These are phyloP conservation scores for Sparus aurata DNA, from an alignment of 2,797 vertebrate genomes.

Conservation along the genomic window DNA sequence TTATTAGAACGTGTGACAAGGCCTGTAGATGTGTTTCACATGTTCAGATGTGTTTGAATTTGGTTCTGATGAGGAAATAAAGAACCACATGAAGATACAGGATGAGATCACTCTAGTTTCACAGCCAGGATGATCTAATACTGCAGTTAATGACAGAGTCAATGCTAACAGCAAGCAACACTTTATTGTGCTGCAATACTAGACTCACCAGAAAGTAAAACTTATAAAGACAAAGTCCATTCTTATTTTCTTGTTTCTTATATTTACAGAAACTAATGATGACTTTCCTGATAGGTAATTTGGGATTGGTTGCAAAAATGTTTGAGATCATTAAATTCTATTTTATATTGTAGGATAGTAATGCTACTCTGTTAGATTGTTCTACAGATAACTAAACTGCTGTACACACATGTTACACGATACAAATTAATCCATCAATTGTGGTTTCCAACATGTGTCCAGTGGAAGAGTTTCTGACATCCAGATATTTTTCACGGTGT, in stretches of 20 bases:
- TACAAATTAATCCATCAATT: conserved; percentile 23
- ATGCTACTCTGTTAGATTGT: neutral
- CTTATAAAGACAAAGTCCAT: neutral
- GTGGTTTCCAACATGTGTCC: conserved; percentile 42
- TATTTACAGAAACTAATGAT: neutral
- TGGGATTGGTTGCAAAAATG: neutral
- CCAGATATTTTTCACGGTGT: conserved; percentile 61
- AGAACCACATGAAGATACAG: neutral
- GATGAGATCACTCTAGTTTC: conserved; percentile 3
- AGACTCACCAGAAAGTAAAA: neutral
- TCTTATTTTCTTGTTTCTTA: neutral
- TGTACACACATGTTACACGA: neutral
- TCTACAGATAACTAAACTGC: neutral
- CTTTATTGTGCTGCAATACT: neutral
- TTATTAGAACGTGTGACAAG: neutral
- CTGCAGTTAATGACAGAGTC: conserved; percentile 21
- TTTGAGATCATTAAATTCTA: neutral
- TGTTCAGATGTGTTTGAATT: neutral
- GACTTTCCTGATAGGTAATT: neutral
- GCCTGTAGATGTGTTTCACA: conserved; percentile 8
- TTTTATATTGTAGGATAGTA: neutral
- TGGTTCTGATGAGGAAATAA: neutral
- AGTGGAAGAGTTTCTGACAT: conserved; percentile 42
- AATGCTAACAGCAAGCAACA: neutral
- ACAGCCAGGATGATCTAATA: conserved; percentile 10